Percentiles rank a stretch among this genome's conserved stretches.
Conservation (phyloP, 2,888 invertebrate species). For the Gnatocerus cornutus region DNA sequence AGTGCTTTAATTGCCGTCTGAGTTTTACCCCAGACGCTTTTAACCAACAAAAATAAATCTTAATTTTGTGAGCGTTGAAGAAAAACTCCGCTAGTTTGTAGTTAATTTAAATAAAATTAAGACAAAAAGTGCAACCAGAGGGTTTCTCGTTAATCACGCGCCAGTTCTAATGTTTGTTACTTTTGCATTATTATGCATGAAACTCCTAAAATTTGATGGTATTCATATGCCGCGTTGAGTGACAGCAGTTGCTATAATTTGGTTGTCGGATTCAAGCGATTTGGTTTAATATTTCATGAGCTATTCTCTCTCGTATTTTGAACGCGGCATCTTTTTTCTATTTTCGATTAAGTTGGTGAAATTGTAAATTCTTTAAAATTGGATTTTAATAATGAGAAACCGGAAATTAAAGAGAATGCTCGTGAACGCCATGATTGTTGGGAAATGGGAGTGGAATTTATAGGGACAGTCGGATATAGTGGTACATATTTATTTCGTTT, state of each 20-base stretch:
- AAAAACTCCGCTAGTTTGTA: no score
- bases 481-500: no score
- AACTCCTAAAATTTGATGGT: conserved; percentile 36
- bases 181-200: conserved; percentile 40
- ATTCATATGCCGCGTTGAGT: conserved; percentile 37
- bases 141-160: background rate
- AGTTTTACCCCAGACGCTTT: no score
- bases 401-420: conserved; percentile 8
- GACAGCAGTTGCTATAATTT: conserved; percentile 41
- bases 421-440: background rate
- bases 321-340: background rate
- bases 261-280: conserved; percentile 28
- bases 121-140: no score
- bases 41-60: no score
- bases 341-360: background rate
- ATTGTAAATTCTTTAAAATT: background rate
- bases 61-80: no score
- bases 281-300: conserved; percentile 40
- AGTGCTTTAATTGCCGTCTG: no score
- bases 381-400: conserved; percentile 1
- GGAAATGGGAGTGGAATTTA: no score
- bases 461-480: no score
- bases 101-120: no score
- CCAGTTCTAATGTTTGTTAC: no score
- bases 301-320: background rate